These are phyloP conservation scores for Bactericera cockerelli DNA, from an alignment of 1,140 invertebrate species.

Conservation along the genomic window DNA sequence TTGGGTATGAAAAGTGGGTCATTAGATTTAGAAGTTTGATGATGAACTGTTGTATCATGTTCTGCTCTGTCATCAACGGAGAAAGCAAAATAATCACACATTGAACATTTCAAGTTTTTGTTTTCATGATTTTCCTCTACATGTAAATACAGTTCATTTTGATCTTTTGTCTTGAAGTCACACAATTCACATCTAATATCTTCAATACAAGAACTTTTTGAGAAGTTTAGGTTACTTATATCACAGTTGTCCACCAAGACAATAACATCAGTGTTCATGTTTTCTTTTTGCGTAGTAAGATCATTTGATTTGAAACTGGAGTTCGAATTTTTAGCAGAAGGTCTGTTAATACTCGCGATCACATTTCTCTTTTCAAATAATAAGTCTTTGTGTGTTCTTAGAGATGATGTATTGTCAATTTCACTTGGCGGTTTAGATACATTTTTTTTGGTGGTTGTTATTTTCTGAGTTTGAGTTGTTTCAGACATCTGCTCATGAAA, in stretches of 20 bases:
- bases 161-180: not conserved
- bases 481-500: too few species aligned
- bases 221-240: too few species aligned
- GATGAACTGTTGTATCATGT: too few species aligned
- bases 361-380: not conserved
- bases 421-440: too few species aligned
- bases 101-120: not conserved
- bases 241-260: not conserved
- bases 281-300: not conserved
- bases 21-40: too few species aligned
- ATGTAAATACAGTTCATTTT: not conserved
- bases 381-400: too few species aligned
- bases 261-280: not conserved
- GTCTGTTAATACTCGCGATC: too few species aligned
- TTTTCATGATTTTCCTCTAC: not conserved
- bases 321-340: not conserved
- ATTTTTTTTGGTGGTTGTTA: too few species aligned
- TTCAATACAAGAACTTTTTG: not conserved
- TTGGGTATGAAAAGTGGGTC: too few species aligned
- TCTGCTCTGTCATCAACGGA: not conserved
- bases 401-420: too few species aligned
- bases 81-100: slow-evolving; percentile 4
- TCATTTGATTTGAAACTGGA: not conserved
- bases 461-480: too few species aligned
- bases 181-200: not conserved